These are phyloP conservation scores for Callyntrura guangdongensis DNA, from an alignment of 2,888 invertebrate genomes.

Conservation along the genomic window DNA sequence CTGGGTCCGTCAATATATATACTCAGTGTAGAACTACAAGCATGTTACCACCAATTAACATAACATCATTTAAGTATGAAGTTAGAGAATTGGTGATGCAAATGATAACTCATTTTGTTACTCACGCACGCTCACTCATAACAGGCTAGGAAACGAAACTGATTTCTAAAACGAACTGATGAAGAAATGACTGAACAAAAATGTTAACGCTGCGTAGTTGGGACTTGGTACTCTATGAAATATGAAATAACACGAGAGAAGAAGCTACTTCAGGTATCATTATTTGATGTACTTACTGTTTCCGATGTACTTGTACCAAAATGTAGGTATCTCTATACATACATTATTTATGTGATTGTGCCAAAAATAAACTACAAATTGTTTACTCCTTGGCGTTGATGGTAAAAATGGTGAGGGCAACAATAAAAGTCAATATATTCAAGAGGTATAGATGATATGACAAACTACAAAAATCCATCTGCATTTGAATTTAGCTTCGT, in stretches of 20 bases:
- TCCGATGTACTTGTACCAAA: background rate
- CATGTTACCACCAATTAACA: background rate
- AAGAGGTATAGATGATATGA: too few species aligned
- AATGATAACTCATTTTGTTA: background rate
- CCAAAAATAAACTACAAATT: background rate
- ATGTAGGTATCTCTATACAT: background rate
- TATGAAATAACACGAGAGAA: too few species aligned
- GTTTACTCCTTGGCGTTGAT: background rate
- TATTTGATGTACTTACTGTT: background rate
- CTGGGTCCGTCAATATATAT: too few species aligned
- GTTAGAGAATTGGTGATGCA: background rate
- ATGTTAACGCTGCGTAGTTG: too few species aligned
- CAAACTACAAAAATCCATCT: too few species aligned
- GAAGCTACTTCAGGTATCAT: background rate
- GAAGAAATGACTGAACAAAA: too few species aligned
- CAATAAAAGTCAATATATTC: too few species aligned
- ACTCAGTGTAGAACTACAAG: too few species aligned
- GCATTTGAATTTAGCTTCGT: too few species aligned
- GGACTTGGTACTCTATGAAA: too few species aligned
- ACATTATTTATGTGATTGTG: background rate
- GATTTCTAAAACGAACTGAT: conserved; percentile 7
- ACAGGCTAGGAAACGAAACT: background rate
- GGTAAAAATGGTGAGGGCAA: background rate
- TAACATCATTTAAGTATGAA: background rate
- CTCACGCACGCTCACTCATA: too few species aligned